phyloP scores from a whole-genome alignment of 2,797 vertebrate genomes.

The Spinus olivaceus region DNA sequence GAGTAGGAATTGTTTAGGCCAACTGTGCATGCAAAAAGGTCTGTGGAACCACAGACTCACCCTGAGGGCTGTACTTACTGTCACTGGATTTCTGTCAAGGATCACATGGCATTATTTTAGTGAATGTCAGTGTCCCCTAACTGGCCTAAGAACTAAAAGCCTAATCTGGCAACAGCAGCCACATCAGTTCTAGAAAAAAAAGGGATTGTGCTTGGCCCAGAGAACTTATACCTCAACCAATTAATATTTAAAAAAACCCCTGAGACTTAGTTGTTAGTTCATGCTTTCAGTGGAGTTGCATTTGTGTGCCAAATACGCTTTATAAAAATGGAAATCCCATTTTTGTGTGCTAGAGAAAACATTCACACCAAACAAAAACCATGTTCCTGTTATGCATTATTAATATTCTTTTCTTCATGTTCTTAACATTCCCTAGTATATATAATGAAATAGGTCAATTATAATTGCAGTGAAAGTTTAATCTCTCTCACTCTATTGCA shows the following conservation, averaged over 20 bases:
- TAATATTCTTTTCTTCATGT: neutral
- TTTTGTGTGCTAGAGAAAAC: neutral
- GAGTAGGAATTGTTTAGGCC: neutral
- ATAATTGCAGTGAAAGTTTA: neutral
- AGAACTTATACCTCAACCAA: neutral
- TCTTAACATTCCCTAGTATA: neutral
- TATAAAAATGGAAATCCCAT: neutral
- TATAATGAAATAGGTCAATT: neutral
- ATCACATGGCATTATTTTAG: neutral
- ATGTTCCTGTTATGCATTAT: neutral
- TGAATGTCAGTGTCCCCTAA: neutral
- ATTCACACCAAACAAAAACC: neutral
- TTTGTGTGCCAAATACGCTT: neutral
- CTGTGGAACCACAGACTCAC: neutral
- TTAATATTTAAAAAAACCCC: accelerated
- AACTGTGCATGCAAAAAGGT: neutral
- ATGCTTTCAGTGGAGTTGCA: neutral
- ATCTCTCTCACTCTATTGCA: neutral
- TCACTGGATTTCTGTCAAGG: neutral
- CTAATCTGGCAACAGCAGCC: neutral
- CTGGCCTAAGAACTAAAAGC: neutral
- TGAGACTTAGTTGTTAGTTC: neutral
- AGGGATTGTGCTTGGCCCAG: neutral
- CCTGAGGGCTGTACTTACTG: neutral
- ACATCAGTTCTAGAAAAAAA: neutral